These are phyloP conservation scores for Scytalopus superciliaris DNA, from an alignment of 2,113 vertebrate genomes.

Conservation along the genomic window DNA sequence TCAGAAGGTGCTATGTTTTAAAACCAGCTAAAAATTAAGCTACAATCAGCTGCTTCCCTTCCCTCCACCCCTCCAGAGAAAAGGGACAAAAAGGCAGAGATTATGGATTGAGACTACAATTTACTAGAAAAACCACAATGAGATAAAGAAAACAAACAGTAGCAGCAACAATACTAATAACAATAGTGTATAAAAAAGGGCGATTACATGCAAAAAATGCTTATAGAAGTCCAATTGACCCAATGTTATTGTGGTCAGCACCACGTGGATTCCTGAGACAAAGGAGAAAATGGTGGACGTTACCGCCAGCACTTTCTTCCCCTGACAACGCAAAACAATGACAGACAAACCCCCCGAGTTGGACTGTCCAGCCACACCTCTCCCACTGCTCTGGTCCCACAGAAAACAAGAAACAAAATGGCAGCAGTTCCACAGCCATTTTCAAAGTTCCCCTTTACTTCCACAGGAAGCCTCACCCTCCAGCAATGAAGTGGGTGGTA, in stretches of 20 bases:
- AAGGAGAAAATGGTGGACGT: neutral
- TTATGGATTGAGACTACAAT: neutral
- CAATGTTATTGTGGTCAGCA: no score
- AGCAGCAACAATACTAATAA: neutral
- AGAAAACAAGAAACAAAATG: neutral
- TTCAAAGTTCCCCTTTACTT: neutral
- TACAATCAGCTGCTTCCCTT: accelerated
- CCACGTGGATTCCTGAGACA: accelerated
- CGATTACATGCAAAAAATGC: neutral
- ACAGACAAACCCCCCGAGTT: neutral
- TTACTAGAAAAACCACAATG: neutral
- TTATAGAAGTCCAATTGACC: neutral
- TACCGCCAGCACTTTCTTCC: neutral
- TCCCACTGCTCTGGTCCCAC: neutral
- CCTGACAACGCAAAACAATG: neutral
- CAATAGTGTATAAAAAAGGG: neutral
- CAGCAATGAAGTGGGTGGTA: neutral
- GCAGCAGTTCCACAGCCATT: neutral
- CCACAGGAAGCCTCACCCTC: neutral
- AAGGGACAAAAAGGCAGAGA: neutral
- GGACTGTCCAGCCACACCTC: neutral
- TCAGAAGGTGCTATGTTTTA: neutral
- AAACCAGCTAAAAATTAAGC: neutral
- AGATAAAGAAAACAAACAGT: neutral
- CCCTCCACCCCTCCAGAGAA: neutral